Base-by-base conservation (phyloP, 2,797 vertebrate genomes). In the Pelochelys cantorii region DNA sequence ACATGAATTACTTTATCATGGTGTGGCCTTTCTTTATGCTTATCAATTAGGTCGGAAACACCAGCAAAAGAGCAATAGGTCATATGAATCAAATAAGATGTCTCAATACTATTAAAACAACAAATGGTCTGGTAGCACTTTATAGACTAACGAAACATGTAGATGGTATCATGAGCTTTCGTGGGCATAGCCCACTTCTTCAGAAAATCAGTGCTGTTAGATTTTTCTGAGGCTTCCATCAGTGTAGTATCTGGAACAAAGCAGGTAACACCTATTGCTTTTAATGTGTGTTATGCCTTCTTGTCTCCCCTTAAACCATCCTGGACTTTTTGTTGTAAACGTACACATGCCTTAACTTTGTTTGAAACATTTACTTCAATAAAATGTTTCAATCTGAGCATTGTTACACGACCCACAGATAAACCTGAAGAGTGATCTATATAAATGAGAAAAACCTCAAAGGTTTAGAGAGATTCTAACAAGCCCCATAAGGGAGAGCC, bases 11-110 rank as follows among this genome's bases (percentile, higher is more conserved):
- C 27, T 91, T 90, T 53, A 23, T 84, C 31, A 3, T 75, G 31
- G 11, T 23, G 29, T 79, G 90, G 2, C 27, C 37, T 53, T 23
- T 93, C 79, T 94, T 90, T 74, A 74, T 1, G 0, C 17, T 2
- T 57, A 87, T 87, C 42, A 59, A 9, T 83, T 89, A 85, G 75
- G 83, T 94, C 90, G 90, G 89, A 88, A 86, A 60, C 48, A 87
- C 15, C 82, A 80, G 53, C 53, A 74, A 81, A 79, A 90, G 34
- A 60, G 10, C 22, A 4, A 2, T 92, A 90, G 91, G 42, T 84
- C 53, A 52, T 18, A 48, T 82, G 68, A 94, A 87, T 85, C 85
- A 93, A 94, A 78, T 57, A 90, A 93, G 15, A 55, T 29, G 31
- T 95, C 84, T 86, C 23, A 85, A 85, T 55, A 80, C 42, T 48